Base-by-base conservation (phyloP, 1,140 invertebrate species). In the Cephus cinctus region DNA sequence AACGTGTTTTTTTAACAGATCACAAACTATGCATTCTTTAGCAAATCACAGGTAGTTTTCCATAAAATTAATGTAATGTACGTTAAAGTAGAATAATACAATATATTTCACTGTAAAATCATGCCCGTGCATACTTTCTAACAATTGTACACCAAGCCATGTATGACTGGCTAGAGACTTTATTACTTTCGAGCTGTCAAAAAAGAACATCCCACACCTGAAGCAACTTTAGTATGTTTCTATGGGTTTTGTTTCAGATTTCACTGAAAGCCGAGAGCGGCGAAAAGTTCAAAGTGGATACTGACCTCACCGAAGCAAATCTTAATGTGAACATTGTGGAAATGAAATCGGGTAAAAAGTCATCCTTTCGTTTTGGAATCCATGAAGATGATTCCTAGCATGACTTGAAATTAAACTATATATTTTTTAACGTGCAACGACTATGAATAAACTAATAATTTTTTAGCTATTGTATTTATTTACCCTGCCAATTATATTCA, bases 281-380 rank as follows among this genome's bases (percentile, higher is more conserved):
- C 5, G 50, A 44, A 32, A 50, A 51, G 35, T 35, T 48, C 4
- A 57, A 57, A 21, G 45, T 57, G 5, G 55, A 57, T 40, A 57
- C 51, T 9, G 55, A 57, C 27, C 40, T 57, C 18, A 54, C 55
- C 3, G 55, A 57, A 35, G 45, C 46, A 4, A 54, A 44, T 18
- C 41, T 57, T 14, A 54, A 51, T 30, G 41, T 57, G 23, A 46
- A 57, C 14, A 43, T 57, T 35, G 54, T 48, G 5, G 55, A 54
- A 20, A 31, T 44, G n/a, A 25, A 39, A 20, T 39, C 48, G 6
- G 50, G 40, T 8, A 47, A 57, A 35, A 57, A 57, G 45, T 54
- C 51, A 41, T 48, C 48, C 5, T 54, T 54, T 36, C 55, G 55
- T n/a, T 57, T 57, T 45, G 51, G 43, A 19, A 57, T 57, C 32